Evolutionary conservation across 1,140 invertebrate species (phyloP).

Genomic region (Apis dorsata): DNA sequence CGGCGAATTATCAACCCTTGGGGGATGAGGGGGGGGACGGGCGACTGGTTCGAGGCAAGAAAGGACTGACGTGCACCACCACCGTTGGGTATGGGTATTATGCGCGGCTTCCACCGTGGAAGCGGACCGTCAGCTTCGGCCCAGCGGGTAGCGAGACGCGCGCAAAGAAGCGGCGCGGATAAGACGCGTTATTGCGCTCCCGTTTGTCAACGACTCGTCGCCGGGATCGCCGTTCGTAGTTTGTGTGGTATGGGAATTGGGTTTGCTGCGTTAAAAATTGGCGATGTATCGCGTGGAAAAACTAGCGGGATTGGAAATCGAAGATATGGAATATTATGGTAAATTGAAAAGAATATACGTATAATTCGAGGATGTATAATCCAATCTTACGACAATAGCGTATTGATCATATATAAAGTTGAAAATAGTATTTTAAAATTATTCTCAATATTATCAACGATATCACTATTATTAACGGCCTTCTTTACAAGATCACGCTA

Average conservation of each 20-base stretch:
- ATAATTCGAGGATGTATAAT: too few species aligned
- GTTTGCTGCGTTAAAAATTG: too few species aligned
- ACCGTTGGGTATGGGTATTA: neutral
- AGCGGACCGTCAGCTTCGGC: constrained; percentile 44
- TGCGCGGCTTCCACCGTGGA: neutral
- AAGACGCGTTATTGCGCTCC: neutral
- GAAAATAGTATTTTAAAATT: too few species aligned
- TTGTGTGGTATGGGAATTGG: neutral
- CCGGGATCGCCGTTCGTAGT: neutral
- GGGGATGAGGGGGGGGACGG: constrained; percentile 62
- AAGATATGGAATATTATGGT: too few species aligned
- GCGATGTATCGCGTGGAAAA: too few species aligned
- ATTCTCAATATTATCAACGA: too few species aligned
- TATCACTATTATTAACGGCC: neutral
- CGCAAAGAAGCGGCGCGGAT: constrained; percentile 45
- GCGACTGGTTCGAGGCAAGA: constrained; percentile 63
- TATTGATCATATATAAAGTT: too few species aligned
- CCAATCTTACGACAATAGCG: too few species aligned
- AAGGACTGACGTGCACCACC: constrained; percentile 52
- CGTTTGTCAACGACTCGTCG: constrained; percentile 1
- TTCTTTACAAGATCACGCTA: too few species aligned
- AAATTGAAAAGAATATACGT: too few species aligned
- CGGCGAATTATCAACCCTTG: constrained; percentile 79
- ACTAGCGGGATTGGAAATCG: too few species aligned
- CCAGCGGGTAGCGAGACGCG: constrained; percentile 67